phyloP scores from a whole-genome alignment of 2,797 vertebrate genomes.

The Gymnopithys bicolor region DNA sequence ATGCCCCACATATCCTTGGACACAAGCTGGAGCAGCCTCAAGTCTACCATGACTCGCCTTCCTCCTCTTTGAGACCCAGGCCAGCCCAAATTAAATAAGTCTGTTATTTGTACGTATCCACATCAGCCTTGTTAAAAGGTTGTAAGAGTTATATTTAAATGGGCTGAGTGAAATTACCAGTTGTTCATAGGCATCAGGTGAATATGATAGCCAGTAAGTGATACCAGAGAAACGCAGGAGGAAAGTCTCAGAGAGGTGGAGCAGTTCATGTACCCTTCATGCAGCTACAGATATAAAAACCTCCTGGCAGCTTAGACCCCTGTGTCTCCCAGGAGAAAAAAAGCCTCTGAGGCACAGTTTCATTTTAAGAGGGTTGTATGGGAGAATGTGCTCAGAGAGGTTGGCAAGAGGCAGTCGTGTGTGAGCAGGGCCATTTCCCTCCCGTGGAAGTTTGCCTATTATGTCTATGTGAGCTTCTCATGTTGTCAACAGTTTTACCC shows the following conservation, averaged over 20 bases:
- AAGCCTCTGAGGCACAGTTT: neutral
- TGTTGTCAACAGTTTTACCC: neutral
- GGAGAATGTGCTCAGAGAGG: neutral
- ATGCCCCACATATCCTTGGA: neutral
- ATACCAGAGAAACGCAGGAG: neutral
- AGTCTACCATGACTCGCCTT: neutral
- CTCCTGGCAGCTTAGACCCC: neutral
- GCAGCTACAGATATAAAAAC: neutral
- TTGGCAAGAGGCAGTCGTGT: neutral
- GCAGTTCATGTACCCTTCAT: neutral
- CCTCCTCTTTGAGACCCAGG: neutral
- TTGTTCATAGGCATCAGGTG: neutral
- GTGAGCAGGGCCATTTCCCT: neutral
- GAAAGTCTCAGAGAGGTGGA: neutral
- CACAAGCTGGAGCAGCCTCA: neutral
- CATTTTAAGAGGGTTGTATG: neutral
- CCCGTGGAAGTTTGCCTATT: neutral
- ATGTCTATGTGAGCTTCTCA: neutral
- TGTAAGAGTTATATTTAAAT: neutral
- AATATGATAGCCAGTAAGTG: neutral
- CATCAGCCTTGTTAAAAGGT: neutral
- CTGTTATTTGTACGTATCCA: neutral
- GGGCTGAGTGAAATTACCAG: neutral
- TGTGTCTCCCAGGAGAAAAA: neutral
- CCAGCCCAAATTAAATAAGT: neutral